phyloP scores from a whole-genome alignment of 1,140 invertebrate genomes.

The Drosophila ogumai region DNA sequence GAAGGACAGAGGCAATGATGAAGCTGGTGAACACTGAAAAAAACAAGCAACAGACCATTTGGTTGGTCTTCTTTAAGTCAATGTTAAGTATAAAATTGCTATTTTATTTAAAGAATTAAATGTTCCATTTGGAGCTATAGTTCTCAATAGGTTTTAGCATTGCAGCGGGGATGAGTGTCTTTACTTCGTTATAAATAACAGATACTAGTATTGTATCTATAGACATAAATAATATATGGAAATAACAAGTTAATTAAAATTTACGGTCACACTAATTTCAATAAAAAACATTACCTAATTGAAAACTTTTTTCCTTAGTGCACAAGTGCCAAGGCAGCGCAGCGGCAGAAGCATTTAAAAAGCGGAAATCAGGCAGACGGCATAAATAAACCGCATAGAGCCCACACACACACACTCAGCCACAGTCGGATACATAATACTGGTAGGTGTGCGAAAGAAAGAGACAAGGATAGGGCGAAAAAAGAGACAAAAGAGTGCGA shows the following conservation, averaged over 20 bases:
- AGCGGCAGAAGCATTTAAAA: conserved; percentile 73
- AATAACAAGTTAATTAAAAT: neutral
- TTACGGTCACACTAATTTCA: neutral
- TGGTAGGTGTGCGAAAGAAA: conserved; percentile 10
- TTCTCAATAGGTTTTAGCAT: neutral
- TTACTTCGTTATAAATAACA: neutral
- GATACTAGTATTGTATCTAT: neutral
- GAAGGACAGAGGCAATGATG: conserved; percentile 56
- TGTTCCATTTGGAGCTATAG: neutral
- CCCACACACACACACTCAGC: conserved; percentile 21
- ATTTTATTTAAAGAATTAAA: neutral
- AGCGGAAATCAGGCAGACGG: conserved; percentile 80
- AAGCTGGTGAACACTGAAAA: conserved; percentile 22
- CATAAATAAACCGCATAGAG: conserved; percentile 70
- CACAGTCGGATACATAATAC: conserved; percentile 12
- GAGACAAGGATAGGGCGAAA: neutral
- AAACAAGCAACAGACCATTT: neutral
- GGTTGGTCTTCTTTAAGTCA: too few relatives aligned
- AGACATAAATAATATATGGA: neutral
- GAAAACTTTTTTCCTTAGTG: neutral
- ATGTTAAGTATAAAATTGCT: too few relatives aligned
- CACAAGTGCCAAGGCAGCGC: conserved; percentile 5
- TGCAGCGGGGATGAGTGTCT: neutral
- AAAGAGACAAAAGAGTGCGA: conserved; percentile 14
- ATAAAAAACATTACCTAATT: neutral